phyloP scores from a whole-genome alignment of 2,888 invertebrate genomes.

The Blomia tropicalis region DNA sequence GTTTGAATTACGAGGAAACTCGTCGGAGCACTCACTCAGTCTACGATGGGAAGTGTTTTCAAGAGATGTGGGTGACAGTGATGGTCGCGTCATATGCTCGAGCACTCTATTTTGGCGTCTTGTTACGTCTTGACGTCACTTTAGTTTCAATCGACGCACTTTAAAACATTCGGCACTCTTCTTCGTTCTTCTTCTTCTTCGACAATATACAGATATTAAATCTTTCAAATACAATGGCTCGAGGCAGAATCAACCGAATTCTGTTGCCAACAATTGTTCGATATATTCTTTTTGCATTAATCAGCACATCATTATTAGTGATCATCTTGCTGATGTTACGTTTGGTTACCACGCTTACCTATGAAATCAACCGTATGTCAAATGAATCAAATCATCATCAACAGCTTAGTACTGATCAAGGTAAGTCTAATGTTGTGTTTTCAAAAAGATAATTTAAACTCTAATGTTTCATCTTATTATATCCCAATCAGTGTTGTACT shows the following conservation, averaged over 20 bases:
- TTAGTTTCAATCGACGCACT: background rate
- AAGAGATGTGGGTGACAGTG: background rate
- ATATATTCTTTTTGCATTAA: background rate
- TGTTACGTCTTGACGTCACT: background rate
- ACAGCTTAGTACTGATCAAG: background rate
- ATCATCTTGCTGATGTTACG: background rate
- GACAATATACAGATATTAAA: too few species aligned
- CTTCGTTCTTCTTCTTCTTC: too few species aligned
- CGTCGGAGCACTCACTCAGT: background rate
- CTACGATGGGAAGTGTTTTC: too few species aligned
- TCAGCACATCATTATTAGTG: background rate
- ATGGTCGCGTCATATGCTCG: background rate
- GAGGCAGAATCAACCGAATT: background rate
- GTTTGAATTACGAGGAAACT: background rate
- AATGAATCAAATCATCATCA: background rate
- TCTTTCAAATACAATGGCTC: too few species aligned
- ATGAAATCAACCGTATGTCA: slow-evolving; percentile 8
- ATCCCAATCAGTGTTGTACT: background rate
- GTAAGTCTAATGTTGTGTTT: background rate
- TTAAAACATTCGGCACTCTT: background rate
- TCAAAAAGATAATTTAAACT: background rate
- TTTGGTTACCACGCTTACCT: background rate
- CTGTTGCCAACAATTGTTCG: background rate
- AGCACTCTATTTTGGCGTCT: background rate
- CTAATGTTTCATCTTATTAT: slow-evolving; percentile 1